A percentile compares a stretch with the other conserved stretches of the same genome.
These are phyloP conservation scores for Apus apus DNA, from an alignment of 2,113 vertebrate species.

Conservation along the genomic window DNA sequence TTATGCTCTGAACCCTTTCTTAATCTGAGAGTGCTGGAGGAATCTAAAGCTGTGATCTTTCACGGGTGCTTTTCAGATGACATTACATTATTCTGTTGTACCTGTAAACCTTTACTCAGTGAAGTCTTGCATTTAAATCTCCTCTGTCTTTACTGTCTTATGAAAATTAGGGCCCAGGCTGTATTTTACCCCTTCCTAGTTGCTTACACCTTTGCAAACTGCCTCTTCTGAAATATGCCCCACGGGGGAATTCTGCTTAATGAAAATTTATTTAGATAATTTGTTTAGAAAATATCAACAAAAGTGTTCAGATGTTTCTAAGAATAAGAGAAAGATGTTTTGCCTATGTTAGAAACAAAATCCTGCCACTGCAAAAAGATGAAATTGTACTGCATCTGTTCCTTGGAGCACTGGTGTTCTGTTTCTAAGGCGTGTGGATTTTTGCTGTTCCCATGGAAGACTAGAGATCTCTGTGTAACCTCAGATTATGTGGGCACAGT, in stretches of 20 bases:
- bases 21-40: neutral
- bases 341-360: neutral
- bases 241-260: neutral
- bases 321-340: neutral
- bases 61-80: neutral
- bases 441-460: neutral
- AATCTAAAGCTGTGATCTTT: neutral
- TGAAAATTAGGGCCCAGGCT: neutral
- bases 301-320: neutral
- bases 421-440: rapidly evolving
- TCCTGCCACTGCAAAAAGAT: neutral
- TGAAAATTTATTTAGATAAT: neutral
- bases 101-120: neutral
- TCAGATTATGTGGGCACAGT: neutral
- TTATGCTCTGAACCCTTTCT: neutral
- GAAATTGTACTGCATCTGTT: neutral
- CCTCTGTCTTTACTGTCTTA: neutral
- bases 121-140: neutral
- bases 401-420: neutral
- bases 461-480: neutral
- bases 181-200: neutral
- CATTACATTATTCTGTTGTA: neutral
- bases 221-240: neutral
- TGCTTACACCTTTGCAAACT: neutral
- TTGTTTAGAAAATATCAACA: neutral